A percentile compares a stretch with the other conserved stretches of the same genome.
These are phyloP conservation scores for Anomalospiza imberbis DNA, from an alignment of 2,797 vertebrate species.

Conservation along the genomic window DNA sequence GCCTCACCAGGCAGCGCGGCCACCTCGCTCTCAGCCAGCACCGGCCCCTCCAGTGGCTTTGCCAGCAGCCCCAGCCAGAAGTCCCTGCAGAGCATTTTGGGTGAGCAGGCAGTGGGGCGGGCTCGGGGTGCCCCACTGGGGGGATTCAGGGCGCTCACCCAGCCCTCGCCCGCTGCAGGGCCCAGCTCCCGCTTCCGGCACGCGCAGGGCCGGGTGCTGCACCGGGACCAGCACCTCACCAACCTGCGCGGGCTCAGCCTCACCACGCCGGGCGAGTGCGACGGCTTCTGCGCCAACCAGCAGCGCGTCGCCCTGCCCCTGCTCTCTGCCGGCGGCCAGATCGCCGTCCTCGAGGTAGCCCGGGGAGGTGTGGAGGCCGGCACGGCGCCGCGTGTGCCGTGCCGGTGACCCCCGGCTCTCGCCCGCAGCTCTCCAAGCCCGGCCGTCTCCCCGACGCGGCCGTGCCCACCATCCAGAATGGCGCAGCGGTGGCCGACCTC, in stretches of 20 bases:
- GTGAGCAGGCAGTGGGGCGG: slow-evolving; percentile 51
- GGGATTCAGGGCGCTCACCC: rapidly evolving
- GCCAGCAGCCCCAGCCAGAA: slow-evolving; percentile 85
- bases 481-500: slow-evolving; percentile 83
- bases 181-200: slow-evolving; percentile 92
- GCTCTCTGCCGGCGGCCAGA: slow-evolving; percentile 87
- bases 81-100: slow-evolving; percentile 86
- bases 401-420: neutral
- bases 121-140: rapidly evolving
- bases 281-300: slow-evolving; percentile 88
- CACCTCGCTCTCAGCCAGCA: slow-evolving; percentile 83
- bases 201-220: slow-evolving; percentile 83
- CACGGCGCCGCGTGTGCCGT: rapidly evolving
- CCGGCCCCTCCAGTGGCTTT: slow-evolving; percentile 85
- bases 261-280: slow-evolving; percentile 90
- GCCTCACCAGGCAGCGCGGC: slow-evolving; percentile 78
- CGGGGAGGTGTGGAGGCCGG: rapidly evolving
- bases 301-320: slow-evolving; percentile 85
- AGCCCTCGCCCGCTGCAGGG: slow-evolving; percentile 52
- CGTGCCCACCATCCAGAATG: slow-evolving; percentile 89
- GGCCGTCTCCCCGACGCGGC: slow-evolving; percentile 83
- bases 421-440: slow-evolving; percentile 80
- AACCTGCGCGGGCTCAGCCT: slow-evolving; percentile 91
- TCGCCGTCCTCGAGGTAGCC: slow-evolving; percentile 87
- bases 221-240: slow-evolving; percentile 89